Percentiles rank a stretch among this genome's conserved stretches.
These are phyloP conservation scores for Promerops cafer DNA, from an alignment of 2,113 vertebrate genomes.

Conservation along the genomic window DNA sequence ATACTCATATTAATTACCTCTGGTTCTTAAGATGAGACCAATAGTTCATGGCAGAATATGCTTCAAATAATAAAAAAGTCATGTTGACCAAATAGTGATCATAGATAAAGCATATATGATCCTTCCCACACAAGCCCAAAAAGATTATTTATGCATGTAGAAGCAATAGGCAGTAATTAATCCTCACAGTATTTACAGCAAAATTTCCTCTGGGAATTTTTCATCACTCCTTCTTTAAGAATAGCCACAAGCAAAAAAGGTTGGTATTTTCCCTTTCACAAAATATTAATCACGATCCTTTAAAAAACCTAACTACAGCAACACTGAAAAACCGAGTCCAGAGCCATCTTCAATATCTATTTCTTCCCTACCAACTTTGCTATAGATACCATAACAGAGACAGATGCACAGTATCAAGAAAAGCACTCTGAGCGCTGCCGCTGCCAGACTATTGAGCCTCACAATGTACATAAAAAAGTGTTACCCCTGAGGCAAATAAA, in stretches of 20 bases:
- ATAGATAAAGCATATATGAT: background rate
- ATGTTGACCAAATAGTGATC: background rate
- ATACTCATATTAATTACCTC: background rate
- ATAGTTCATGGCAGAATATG: background rate
- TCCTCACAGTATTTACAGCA: background rate
- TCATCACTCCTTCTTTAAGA: background rate
- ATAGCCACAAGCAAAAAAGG: background rate
- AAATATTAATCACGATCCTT: background rate
- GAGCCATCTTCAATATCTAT: constrained; percentile 22
- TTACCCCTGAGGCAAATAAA: constrained; percentile 63
- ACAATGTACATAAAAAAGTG: constrained; percentile 61
- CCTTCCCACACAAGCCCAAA: background rate
- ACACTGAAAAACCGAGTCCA: background rate
- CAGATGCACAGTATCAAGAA: constrained; percentile 62
- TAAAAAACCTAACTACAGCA: background rate
- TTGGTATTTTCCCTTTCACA: background rate
- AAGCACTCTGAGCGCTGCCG: constrained; percentile 38
- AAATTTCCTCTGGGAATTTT: background rate
- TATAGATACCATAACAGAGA: constrained; percentile 60
- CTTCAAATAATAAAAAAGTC: background rate
- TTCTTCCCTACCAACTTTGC: constrained; percentile 33
- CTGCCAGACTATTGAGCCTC: constrained; percentile 64
- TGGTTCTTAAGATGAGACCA: background rate
- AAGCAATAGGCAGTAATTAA: background rate
- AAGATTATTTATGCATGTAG: background rate